Percentiles rank a stretch among this genome's conserved stretches.
Conservation (phyloP, 2,113 vertebrate genomes). For the Menidia beryllina region DNA sequence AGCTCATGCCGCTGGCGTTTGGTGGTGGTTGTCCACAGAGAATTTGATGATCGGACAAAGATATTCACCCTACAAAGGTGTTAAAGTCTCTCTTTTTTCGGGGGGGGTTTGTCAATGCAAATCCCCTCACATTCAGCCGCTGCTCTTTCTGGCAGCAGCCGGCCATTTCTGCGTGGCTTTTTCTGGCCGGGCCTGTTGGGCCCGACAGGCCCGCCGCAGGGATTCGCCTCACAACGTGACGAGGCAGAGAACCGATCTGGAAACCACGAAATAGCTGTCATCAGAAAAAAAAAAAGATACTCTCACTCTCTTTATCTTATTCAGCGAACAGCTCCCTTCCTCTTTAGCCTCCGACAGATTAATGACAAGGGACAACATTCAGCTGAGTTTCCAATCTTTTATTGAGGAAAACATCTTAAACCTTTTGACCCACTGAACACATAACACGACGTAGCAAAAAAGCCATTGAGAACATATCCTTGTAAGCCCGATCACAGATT, state of each 20-base stretch:
- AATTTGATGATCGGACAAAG: slow-evolving; percentile 78
- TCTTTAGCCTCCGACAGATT: slow-evolving; percentile 18
- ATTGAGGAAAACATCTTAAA: slow-evolving; percentile 79
- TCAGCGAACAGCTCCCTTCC: neutral
- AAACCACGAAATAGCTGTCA: slow-evolving; percentile 49
- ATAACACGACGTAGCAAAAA: slow-evolving; percentile 74
- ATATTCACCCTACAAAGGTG: slow-evolving; percentile 68
- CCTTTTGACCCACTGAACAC: slow-evolving; percentile 76
- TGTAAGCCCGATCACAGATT: slow-evolving; percentile 79
- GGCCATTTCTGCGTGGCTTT: slow-evolving; percentile 63
- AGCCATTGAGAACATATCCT: slow-evolving; percentile 76
- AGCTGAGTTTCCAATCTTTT: slow-evolving; percentile 74
- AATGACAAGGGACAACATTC: slow-evolving; percentile 34
- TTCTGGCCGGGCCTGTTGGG: slow-evolving; percentile 59
- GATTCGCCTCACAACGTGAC: slow-evolving; percentile 63
- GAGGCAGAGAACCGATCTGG: slow-evolving; percentile 48
- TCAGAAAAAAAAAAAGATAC: slow-evolving; percentile 38
- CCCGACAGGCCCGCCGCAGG: slow-evolving; percentile 57
- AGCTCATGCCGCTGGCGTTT: slow-evolving; percentile 37
- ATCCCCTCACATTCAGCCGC: slow-evolving; percentile 68
- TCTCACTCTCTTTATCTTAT: slow-evolving; percentile 25
- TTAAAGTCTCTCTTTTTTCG: slow-evolving; percentile 65
- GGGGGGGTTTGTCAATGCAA: slow-evolving; percentile 66
- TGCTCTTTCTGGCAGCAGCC: slow-evolving; percentile 71
- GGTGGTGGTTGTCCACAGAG: slow-evolving; percentile 37